Conservation (phyloP, 1,140 invertebrate genomes). For the Cotesia chilonis region DNA sequence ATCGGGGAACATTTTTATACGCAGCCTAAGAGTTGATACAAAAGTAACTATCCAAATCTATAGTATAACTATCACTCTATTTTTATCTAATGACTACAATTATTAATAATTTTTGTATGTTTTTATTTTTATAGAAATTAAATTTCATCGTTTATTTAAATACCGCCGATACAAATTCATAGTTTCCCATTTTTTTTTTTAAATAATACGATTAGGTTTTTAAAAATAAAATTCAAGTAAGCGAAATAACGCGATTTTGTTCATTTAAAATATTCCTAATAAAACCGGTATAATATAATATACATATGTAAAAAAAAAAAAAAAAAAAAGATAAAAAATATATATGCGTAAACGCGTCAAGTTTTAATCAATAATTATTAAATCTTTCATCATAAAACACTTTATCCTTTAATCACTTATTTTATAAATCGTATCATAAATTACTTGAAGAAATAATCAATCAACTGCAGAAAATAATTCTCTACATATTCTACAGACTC, state of each 20-base stretch:
- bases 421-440: slow-evolving; percentile 31
- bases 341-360: too few species aligned
- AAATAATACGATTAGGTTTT: not conserved
- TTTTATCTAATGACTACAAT: slow-evolving; percentile 31
- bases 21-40: not conserved
- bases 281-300: too few species aligned
- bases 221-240: too few species aligned
- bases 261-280: too few species aligned
- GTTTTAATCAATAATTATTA: too few species aligned
- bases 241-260: too few species aligned
- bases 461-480: slow-evolving; percentile 37
- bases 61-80: slow-evolving; percentile 43
- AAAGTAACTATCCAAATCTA: too few species aligned
- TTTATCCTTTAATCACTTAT: slow-evolving; percentile 3
- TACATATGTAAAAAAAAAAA: too few species aligned
- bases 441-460: slow-evolving; percentile 24
- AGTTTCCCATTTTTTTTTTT: slow-evolving; percentile 23
- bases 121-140: slow-evolving; percentile 39
- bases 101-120: slow-evolving; percentile 31
- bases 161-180: slow-evolving; percentile 10
- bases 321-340: too few species aligned
- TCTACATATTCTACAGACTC: slow-evolving; percentile 46
- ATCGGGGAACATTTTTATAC: slow-evolving; percentile 8
- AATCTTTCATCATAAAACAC: not conserved
- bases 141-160: slow-evolving; percentile 22